These are phyloP conservation scores for Cheilosia impressa DNA, from an alignment of 2,888 invertebrate species.

Conservation along the genomic window DNA sequence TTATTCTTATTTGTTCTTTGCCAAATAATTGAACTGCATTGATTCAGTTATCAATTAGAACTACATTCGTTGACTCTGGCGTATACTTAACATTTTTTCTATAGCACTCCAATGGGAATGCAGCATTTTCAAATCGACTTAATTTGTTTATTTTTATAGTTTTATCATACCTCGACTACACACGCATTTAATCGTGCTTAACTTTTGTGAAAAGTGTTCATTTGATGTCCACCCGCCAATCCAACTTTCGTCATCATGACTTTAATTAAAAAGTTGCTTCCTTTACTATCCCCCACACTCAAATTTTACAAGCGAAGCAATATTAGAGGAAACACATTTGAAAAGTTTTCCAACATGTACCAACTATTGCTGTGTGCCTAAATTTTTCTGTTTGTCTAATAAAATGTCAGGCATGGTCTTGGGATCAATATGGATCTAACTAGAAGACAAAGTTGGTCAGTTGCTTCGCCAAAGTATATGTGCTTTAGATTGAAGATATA, in stretches of 20 bases:
- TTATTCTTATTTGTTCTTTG: too few species aligned
- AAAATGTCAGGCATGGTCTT: slow-evolving; percentile 5
- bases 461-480: background rate
- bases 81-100: background rate
- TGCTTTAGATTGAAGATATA: too few species aligned
- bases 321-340: background rate
- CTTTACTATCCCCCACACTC: background rate
- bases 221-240: background rate
- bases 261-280: background rate
- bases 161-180: background rate
- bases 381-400: background rate
- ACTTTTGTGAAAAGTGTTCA: background rate
- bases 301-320: background rate
- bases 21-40: too few species aligned
- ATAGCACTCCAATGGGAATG: background rate
- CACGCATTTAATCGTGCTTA: background rate
- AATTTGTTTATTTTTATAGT: background rate
- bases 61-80: too few species aligned
- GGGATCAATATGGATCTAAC: slow-evolving; percentile 2
- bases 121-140: background rate
- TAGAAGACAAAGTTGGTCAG: background rate
- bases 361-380: background rate
- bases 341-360: background rate
- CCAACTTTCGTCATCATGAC: background rate
- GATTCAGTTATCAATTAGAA: too few species aligned